Evolutionary conservation across 2,888 invertebrate species (phyloP), one percentile per base, ranked within the genome.

Genomic region (Hydroisotoma schaefferi): DNA sequence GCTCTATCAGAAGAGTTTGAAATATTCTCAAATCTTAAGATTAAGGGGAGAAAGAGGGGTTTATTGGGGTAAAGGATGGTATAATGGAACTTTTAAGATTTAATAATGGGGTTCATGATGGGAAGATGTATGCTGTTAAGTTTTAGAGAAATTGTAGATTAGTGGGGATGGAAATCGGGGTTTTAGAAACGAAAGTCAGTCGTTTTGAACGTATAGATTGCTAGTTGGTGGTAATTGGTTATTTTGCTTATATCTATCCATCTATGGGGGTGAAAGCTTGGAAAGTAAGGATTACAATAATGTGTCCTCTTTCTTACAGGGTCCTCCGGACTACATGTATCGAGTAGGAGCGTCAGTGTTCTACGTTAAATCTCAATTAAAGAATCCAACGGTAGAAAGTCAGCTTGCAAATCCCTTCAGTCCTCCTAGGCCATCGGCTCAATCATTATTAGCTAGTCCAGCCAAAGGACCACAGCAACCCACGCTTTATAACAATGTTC

Each of bases 311-410:
- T 4, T 18, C n/a, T 46, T 47, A 1, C 44, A 64, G 61, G 66
- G 64, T 18, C 63, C 66, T 1, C 58, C 63, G 12, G 71, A 70
- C 25, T 70, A 59, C 47, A 67, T 61, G 38, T 72, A 72, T 23
- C 59, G 70, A n/a, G 69, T 72, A n/a, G 72, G 69, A 49, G 72
- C 70, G 12, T 70, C 70, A 38, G 64, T 72, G 27, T 72, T 72
- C 49, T 72, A 70, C 49, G 49, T 72, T 2, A 70, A 66, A 37
- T 72, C 72, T 8, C 63, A 61, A 25, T 49, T 72, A 23, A 65
- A 70, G 40, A 63, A 66, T 54, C 66, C 67, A 0, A 37, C 49
- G 10, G 37, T 46, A 6, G 63, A 55, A 29, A 57, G 40, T 1
- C 61, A 60, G 15, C 29, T 56, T 1, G 61, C 57, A 25, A 67